Base-by-base conservation (phyloP, 1,140 invertebrate genomes). In the Macrosteles quadrilineatus region DNA sequence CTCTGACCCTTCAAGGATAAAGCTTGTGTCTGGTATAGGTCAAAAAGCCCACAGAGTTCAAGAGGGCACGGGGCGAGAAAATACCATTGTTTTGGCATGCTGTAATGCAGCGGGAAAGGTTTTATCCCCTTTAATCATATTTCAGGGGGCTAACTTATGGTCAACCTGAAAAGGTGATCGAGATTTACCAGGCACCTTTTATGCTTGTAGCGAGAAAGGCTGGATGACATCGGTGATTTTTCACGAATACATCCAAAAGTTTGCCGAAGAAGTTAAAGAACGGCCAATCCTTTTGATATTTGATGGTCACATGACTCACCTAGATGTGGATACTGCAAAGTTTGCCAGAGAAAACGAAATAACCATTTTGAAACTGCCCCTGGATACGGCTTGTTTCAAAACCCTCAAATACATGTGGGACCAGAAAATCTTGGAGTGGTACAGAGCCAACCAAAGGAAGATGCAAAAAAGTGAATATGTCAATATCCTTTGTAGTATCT, bases 151-250 rank as follows among this genome's bases (percentile, higher is more conserved):
- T n/a, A 65, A 69, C 25, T 36, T 53, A 25, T 36, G 36, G 68
- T 55, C 27, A n/a, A 31, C 23, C 17, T 27, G n/a, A 59, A 53
- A 69, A 69, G 62, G 36, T 9, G 57, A 67, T 25, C 12, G 68
- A 29, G 68, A 69, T 68, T 67, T 69, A 40, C 68, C 68, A 14
- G 59, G 62, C n/a, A 69, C 59, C 19, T 69, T 69, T 45, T 69
- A 69, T 67, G 68, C 27, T 31, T 55, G 23, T 27, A 31, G 53
- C 21, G 27, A 69, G 29, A 68, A 69, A 17, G 63, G 68, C 67
- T 69, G 50, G 31, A 69, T 69, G 68, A 69, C 68, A 32, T n/a
- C 68, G 25, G 57, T 14, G 14, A 45, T 69, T 6, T 69, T 69
- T 67, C n/a, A 30, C n/a, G 43, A 36, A 17, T 69, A 32, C 23